These are phyloP conservation scores for Ibidorhyncha struthersii DNA, from an alignment of 2,113 vertebrate genomes.

Conservation along the genomic window DNA sequence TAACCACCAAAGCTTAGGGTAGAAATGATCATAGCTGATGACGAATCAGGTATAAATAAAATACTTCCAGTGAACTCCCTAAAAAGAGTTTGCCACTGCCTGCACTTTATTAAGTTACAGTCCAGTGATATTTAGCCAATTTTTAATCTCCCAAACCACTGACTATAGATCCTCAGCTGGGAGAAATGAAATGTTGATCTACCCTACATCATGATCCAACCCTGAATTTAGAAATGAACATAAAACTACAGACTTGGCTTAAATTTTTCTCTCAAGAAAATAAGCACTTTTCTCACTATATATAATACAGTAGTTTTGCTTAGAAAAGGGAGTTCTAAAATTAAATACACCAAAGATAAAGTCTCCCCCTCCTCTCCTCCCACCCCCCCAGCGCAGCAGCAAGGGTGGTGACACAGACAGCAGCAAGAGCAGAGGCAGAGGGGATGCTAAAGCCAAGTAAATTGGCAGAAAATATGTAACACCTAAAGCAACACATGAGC, in stretches of 20 bases:
- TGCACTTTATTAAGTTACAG: background rate
- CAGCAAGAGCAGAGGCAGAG: background rate
- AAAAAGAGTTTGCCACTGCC: background rate
- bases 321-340: background rate
- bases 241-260: background rate
- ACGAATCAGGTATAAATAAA: background rate
- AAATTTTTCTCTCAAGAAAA: background rate
- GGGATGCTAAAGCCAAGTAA: background rate
- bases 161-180: background rate
- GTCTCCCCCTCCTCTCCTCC: background rate
- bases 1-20: background rate
- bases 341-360: background rate
- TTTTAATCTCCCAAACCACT: background rate
- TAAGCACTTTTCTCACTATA: background rate
- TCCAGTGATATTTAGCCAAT: background rate
- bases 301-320: background rate
- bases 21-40: background rate
- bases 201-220: background rate
- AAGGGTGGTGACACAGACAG: background rate
- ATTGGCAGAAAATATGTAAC: background rate
- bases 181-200: background rate
- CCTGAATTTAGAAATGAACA: background rate
- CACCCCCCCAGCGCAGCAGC: background rate
- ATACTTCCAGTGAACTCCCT: background rate
- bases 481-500: background rate